phyloP scores from a whole-genome alignment of 2,888 invertebrate species.

The Falcaria lacertinaria region DNA sequence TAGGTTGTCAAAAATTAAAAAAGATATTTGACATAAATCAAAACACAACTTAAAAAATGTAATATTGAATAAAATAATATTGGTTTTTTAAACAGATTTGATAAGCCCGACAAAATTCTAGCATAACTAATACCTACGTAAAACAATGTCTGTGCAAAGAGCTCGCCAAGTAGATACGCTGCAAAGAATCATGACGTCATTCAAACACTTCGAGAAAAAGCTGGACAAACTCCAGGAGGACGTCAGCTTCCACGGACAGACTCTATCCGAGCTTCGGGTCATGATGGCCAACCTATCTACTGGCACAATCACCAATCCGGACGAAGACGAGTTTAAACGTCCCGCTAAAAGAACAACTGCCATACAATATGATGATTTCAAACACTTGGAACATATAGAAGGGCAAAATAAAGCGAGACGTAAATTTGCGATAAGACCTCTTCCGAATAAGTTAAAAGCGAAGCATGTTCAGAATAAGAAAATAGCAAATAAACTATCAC shows the following conservation, averaged over 20 bases:
- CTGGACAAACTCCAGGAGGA: constrained; percentile 56
- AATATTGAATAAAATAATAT: background rate
- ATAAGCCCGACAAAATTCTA: background rate
- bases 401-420: constrained; percentile 21
- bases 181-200: constrained; percentile 41
- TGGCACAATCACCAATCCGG: constrained; percentile 23
- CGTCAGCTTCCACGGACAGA: constrained; percentile 48
- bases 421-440: constrained; percentile 23
- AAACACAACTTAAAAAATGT: background rate
- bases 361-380: constrained; percentile 30
- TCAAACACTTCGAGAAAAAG: constrained; percentile 54
- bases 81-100: background rate
- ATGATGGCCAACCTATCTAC: constrained; percentile 42
- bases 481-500: constrained; percentile 12
- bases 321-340: constrained; percentile 21
- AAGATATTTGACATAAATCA: background rate
- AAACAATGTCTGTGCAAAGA: constrained; percentile 31
- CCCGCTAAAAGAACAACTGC: constrained; percentile 26
- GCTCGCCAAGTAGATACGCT: constrained; percentile 34
- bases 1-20: background rate
- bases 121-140: background rate
- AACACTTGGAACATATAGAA: constrained; percentile 9
- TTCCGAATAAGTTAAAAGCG: constrained; percentile 30
- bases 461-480: constrained; percentile 28
- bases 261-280: constrained; percentile 44